Percentiles rank a stretch among this genome's conserved stretches.
Conservation (phyloP, 2,888 invertebrate genomes). For the Neoaliturus tenellus region DNA sequence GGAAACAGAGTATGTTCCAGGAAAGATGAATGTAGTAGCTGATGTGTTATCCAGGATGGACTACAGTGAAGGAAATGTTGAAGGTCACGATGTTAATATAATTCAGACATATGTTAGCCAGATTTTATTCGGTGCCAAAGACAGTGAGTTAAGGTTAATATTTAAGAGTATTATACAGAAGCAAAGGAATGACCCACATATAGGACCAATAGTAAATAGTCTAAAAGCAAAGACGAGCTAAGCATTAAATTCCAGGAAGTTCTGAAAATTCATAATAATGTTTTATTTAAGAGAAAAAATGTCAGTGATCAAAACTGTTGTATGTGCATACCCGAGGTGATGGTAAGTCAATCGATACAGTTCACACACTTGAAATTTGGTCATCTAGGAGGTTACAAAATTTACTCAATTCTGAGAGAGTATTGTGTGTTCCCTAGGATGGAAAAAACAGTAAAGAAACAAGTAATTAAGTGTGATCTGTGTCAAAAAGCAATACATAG, state of each 20-base stretch:
- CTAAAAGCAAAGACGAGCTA: background rate
- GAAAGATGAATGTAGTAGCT: slow-evolving; percentile 1
- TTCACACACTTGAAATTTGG: background rate
- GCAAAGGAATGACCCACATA: no score
- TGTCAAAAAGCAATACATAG: background rate
- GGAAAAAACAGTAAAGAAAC: background rate
- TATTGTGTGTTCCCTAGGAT: background rate
- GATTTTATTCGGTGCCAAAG: background rate
- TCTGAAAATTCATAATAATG: background rate
- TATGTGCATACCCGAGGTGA: background rate
- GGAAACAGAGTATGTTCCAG: slow-evolving; percentile 20
- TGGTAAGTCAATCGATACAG: background rate
- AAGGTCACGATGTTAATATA: background rate
- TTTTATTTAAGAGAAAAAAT: slow-evolving; percentile 21
- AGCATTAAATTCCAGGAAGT: background rate
- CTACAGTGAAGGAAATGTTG: background rate
- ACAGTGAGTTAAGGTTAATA: background rate
- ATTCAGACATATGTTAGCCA: background rate
- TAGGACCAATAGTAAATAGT: background rate
- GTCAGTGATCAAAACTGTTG: slow-evolving; percentile 1
- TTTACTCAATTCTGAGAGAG: background rate
- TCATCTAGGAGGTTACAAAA: slow-evolving; percentile 17
- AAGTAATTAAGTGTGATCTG: background rate
- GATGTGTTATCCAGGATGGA: slow-evolving; percentile 27
- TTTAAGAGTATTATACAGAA: background rate